These are phyloP conservation scores for Karalla daura DNA, from an alignment of 2,797 vertebrate species.

Conservation along the genomic window DNA sequence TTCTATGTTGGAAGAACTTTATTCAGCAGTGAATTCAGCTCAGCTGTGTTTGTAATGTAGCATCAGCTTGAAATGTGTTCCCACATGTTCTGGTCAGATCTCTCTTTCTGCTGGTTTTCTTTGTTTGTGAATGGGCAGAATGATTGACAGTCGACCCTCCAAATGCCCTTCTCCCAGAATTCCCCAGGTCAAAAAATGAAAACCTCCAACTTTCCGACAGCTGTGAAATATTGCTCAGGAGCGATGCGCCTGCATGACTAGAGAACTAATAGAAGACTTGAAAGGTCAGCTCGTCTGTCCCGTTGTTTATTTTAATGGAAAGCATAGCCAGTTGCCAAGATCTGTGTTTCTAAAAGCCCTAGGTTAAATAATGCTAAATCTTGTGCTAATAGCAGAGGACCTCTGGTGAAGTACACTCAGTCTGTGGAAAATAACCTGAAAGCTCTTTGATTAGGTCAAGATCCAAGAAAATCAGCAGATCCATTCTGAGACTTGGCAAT, in stretches of 20 bases:
- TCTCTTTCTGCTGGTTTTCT: not conserved
- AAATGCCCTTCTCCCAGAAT: too few species aligned
- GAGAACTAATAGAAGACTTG: constrained; percentile 67
- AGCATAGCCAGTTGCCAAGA: constrained; percentile 68
- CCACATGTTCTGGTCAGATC: not conserved
- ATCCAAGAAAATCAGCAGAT: constrained; percentile 31
- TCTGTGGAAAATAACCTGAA: constrained; percentile 49
- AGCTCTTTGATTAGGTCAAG: constrained; percentile 49
- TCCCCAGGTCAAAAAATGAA: constrained; percentile 14
- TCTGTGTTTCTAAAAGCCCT: constrained; percentile 64
- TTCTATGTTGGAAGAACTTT: constrained; percentile 23
- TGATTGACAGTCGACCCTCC: constrained; percentile 17
- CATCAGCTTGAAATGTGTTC: not conserved
- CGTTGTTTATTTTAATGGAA: constrained; percentile 79
- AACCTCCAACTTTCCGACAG: constrained; percentile 26
- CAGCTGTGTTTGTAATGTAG: not conserved
- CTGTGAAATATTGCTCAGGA: constrained; percentile 60
- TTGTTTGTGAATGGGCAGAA: not conserved
- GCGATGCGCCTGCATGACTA: constrained; percentile 51
- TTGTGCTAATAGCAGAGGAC: constrained; percentile 67
- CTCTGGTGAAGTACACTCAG: constrained; percentile 45
- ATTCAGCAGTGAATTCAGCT: constrained; percentile 11
- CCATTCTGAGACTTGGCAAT: constrained; percentile 58
- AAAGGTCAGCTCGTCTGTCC: constrained; percentile 81
- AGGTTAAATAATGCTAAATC: constrained; percentile 72